phyloP scores from a whole-genome alignment of 2,888 invertebrate genomes.

The Trachelus stipa region DNA sequence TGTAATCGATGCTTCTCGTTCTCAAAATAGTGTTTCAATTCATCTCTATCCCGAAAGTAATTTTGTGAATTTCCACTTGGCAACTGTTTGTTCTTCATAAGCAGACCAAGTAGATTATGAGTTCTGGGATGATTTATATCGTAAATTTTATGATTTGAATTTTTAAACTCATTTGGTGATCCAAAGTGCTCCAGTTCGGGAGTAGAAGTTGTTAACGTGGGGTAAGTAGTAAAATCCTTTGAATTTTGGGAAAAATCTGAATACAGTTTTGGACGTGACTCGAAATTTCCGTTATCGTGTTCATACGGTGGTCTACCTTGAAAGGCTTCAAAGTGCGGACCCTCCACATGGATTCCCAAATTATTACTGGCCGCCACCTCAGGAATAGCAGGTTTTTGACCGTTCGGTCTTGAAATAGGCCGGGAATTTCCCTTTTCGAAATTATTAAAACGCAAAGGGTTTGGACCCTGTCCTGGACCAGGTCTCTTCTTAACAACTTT shows the following conservation, averaged over 20 bases:
- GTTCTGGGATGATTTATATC: constrained; percentile 56
- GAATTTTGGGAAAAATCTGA: constrained; percentile 29
- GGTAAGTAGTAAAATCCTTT: constrained; percentile 31
- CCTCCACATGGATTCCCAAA: constrained; percentile 7
- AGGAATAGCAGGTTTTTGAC: neutral
- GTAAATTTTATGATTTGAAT: constrained; percentile 36
- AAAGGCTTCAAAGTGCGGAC: constrained; percentile 8
- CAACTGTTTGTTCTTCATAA: constrained; percentile 62
- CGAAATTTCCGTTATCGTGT: constrained; percentile 30
- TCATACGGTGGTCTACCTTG: constrained; percentile 4
- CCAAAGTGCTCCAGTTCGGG: constrained; percentile 32
- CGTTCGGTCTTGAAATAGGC: neutral
- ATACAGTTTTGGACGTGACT: constrained; percentile 36
- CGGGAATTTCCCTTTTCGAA: neutral
- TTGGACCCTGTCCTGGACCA: constrained; percentile 15
- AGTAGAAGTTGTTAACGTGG: constrained; percentile 45
- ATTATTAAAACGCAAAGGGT: neutral
- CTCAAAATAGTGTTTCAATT: constrained; percentile 44
- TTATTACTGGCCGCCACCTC: constrained; percentile 14
- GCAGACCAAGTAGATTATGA: constrained; percentile 57
- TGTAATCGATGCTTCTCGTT: constrained; percentile 46
- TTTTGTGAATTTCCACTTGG: constrained; percentile 44
- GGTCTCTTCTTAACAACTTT: constrained; percentile 50
- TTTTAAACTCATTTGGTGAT: constrained; percentile 32
- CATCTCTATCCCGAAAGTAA: constrained; percentile 40